A percentile compares a stretch with the other conserved stretches of the same genome.
These are phyloP conservation scores for Phodopus roborovskii DNA, from an alignment of 2,113 vertebrate genomes.

Conservation along the genomic window DNA sequence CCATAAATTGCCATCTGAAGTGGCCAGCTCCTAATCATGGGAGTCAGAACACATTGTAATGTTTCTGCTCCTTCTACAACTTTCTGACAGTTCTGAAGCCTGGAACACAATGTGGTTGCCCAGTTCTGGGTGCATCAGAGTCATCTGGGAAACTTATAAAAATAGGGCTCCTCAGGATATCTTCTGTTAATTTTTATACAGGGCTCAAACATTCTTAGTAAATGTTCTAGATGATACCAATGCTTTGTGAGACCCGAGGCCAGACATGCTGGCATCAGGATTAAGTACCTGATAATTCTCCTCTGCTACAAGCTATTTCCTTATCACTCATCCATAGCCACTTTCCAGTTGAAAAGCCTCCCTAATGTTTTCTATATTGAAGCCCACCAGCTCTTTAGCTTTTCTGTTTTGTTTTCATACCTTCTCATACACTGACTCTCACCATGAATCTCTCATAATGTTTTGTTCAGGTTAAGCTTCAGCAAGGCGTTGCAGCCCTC, in stretches of 20 bases:
- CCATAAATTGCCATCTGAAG: background rate
- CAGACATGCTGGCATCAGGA: background rate
- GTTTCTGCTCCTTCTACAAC: background rate
- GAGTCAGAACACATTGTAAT: background rate
- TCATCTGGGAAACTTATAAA: background rate
- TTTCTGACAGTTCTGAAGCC: background rate
- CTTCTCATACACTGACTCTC: background rate
- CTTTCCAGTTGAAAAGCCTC: background rate
- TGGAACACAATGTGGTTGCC: background rate
- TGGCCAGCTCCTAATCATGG: background rate
- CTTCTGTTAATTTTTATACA: background rate
- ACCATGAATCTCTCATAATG: background rate
- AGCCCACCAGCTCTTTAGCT: background rate
- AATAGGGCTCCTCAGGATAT: background rate
- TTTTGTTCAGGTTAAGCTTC: background rate
- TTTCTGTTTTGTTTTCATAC: background rate
- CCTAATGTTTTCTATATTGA: background rate
- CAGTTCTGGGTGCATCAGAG: background rate
- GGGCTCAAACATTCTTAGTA: background rate
- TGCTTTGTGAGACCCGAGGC: background rate
- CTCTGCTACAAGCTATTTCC: background rate
- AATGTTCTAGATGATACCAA: background rate
- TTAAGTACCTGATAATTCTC: background rate
- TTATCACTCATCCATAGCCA: background rate
- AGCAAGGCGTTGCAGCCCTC: background rate